These are phyloP conservation scores for Lagorchestes hirsutus DNA, from an alignment of 2,797 vertebrate species.

Conservation along the genomic window DNA sequence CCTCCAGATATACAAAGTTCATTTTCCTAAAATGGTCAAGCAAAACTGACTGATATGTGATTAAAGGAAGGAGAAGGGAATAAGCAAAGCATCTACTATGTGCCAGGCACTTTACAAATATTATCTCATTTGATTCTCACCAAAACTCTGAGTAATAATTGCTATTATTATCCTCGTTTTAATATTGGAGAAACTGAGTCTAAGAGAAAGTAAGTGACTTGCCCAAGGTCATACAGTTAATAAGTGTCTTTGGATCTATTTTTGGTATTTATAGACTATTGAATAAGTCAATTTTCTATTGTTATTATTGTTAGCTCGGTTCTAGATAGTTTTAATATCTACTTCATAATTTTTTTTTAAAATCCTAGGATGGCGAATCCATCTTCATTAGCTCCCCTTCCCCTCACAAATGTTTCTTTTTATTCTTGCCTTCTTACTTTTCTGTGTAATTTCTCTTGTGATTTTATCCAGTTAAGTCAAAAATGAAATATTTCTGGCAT, in stretches of 20 bases:
- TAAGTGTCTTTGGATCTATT: neutral
- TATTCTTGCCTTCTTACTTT: neutral
- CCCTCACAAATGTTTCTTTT: neutral
- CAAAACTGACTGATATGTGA: neutral
- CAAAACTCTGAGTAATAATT: neutral
- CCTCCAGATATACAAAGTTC: neutral
- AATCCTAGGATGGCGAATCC: neutral
- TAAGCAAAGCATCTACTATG: neutral
- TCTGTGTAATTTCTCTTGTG: neutral
- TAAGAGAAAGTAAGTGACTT: neutral
- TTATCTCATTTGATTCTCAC: neutral
- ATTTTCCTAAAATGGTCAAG: neutral
- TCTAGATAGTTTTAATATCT: neutral
- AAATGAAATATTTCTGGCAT: neutral
- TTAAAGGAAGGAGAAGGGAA: neutral
- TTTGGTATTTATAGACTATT: neutral
- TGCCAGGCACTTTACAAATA: neutral
- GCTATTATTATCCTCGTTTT: neutral
- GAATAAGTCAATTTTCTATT: neutral
- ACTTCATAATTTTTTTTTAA: neutral
- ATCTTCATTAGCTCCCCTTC: neutral
- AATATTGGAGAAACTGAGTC: neutral
- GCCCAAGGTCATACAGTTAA: neutral
- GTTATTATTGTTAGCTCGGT: neutral
- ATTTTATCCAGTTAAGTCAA: neutral